Conservation (phyloP, 2,797 vertebrate genomes). For the Poliocrania exsul region DNA sequence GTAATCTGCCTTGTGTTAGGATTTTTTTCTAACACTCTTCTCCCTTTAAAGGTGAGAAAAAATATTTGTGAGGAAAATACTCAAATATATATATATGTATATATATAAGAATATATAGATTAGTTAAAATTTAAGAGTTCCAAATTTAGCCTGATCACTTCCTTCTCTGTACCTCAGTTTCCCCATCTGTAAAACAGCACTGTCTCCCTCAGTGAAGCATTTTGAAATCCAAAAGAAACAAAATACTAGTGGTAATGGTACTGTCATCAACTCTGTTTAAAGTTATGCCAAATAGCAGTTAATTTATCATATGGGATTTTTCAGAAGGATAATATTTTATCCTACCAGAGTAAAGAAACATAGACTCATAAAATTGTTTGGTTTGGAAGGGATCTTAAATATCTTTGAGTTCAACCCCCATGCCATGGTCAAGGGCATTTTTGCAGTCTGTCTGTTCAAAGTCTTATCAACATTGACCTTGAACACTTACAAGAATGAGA, state of each 20-base stretch:
- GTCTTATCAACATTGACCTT: too few relatives aligned
- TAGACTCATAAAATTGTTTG: not conserved
- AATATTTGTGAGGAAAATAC: not conserved
- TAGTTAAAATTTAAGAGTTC: not conserved
- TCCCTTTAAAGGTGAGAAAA: not conserved
- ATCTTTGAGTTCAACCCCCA: not conserved
- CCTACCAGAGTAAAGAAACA: not conserved
- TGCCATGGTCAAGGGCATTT: not conserved
- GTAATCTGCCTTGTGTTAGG: not conserved
- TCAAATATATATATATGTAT: not conserved
- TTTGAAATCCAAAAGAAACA: not conserved
- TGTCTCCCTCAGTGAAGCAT: not conserved
- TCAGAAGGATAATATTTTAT: not conserved
- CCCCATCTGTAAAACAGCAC: not conserved
- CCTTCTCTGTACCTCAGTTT: not conserved
- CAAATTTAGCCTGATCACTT: not conserved
- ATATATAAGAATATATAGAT: not conserved
- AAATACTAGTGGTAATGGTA: accelerated
- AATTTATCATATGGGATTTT: not conserved
- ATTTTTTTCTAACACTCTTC: not conserved
- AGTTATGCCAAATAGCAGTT: not conserved
- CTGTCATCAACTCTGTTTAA: not conserved
- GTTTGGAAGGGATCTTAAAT: not conserved
- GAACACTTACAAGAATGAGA: not conserved
- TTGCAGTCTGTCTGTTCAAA: not conserved